A percentile compares a stretch with the other conserved stretches of the same genome.
phyloP scores from a whole-genome alignment of 2,888 invertebrate genomes.

The Tachina lurida region DNA sequence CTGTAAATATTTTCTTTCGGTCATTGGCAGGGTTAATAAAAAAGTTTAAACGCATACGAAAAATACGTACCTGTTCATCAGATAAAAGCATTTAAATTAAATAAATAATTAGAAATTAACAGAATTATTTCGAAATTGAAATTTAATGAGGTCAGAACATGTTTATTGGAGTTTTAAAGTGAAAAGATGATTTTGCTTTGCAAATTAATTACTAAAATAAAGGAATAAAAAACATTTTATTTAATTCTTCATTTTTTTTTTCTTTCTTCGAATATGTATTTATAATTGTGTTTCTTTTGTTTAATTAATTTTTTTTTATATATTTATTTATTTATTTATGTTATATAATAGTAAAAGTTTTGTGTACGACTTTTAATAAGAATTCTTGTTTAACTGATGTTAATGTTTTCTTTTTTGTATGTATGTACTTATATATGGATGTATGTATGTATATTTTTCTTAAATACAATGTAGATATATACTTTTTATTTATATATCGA shows the following conservation, averaged over 20 bases:
- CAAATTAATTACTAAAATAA: conserved; percentile 1
- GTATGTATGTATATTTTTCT: neutral
- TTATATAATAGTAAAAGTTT: conserved; percentile 56
- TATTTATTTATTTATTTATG: conserved; percentile 18
- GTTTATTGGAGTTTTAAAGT: conserved; percentile 38
- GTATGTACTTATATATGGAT: no score
- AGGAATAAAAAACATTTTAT: conserved; percentile 21
- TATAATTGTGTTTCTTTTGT: conserved; percentile 36
- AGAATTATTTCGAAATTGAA: neutral
- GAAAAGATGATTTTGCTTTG: conserved; percentile 22
- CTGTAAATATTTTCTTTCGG: no score
- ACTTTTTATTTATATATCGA: conserved; percentile 25
- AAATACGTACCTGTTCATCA: conserved; percentile 10
- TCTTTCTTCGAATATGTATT: conserved; percentile 46
- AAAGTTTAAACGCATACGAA: neutral
- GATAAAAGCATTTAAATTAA: neutral
- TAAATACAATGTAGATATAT: no score
- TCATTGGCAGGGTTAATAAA: no score
- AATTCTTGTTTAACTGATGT: conserved; percentile 22
- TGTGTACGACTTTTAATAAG: conserved; percentile 60
- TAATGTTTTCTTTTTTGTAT: conserved; percentile 1
- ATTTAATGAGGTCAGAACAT: conserved; percentile 45
- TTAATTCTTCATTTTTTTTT: conserved; percentile 42
- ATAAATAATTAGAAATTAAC: neutral
- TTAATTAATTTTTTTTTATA: neutral